phyloP scores from a whole-genome alignment of 2,113 vertebrate species.

The Festucalex cinctus region DNA sequence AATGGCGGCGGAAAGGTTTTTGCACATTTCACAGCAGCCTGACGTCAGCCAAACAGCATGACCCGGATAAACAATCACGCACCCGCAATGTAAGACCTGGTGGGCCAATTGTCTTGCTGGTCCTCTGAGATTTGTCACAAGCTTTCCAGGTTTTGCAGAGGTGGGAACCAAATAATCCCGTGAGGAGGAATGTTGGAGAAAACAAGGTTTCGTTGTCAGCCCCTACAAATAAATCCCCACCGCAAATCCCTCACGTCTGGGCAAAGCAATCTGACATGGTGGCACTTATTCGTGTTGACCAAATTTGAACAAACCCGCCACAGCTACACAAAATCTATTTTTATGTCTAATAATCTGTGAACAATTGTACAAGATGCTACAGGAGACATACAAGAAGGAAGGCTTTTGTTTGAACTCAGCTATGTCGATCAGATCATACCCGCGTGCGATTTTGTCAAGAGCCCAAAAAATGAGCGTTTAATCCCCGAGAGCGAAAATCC shows the following conservation, averaged over 20 bases:
- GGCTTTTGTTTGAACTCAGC: too few relatives aligned
- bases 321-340: too few relatives aligned
- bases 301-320: neutral
- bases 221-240: neutral
- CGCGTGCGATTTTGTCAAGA: too few relatives aligned
- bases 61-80: neutral
- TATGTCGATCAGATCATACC: too few relatives aligned
- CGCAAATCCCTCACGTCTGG: neutral
- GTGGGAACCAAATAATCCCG: conserved; percentile 33
- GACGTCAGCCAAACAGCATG: neutral
- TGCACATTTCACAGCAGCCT: neutral
- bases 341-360: neutral
- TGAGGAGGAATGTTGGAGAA: conserved; percentile 11
- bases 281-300: neutral
- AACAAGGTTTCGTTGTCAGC: conserved; percentile 3
- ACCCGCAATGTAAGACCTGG: neutral
- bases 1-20: too few relatives aligned
- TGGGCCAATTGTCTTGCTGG: neutral
- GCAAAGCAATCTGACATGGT: neutral
- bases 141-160: conserved; percentile 10
- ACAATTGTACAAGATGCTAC: neutral
- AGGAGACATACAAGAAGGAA: neutral
- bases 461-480: neutral
- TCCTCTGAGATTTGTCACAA: neutral
- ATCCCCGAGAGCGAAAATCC: neutral